Evolutionary conservation across 1,140 invertebrate species (phyloP).

Genomic region (Pachypeltis micranthus): DNA sequence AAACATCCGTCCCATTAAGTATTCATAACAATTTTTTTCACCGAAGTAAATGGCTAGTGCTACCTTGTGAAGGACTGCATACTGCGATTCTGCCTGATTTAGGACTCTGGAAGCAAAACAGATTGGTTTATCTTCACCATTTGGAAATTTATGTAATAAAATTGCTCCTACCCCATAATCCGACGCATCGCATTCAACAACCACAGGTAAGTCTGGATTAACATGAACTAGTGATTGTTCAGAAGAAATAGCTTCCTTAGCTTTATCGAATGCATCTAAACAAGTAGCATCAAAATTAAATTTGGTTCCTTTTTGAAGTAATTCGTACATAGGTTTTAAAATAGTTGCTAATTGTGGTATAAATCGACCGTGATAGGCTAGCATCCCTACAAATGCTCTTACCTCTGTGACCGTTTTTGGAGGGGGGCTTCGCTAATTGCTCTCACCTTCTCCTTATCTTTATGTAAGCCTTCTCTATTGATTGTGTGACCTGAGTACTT

Average conservation of each 20-base stretch:
- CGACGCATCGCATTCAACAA: conserved; percentile 30
- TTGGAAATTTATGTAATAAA: conserved; percentile 24
- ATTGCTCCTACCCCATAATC: conserved; percentile 24
- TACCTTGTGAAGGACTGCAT: conserved; percentile 42
- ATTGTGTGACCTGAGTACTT: conserved; percentile 32
- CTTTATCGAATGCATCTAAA: not conserved
- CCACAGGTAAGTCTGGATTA: conserved; percentile 26
- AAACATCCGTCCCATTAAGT: conserved; percentile 34
- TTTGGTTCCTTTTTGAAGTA: conserved; percentile 4
- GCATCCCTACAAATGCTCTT: conserved; percentile 30
- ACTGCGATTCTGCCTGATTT: conserved; percentile 35
- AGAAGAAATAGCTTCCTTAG: conserved; percentile 25
- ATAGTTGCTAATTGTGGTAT: conserved; percentile 27
- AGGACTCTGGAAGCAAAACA: conserved; percentile 36
- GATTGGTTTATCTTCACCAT: conserved; percentile 32
- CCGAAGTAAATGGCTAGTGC: conserved; percentile 38
- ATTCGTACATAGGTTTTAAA: conserved; percentile 1
- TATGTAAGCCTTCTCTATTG: conserved; percentile 28
- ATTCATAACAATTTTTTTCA: conserved; percentile 39
- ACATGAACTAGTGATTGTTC: conserved; percentile 28
- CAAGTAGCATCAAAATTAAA: not conserved
- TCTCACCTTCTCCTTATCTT: conserved; percentile 30
- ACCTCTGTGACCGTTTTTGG: conserved; percentile 27
- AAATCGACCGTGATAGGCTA: conserved; percentile 31
- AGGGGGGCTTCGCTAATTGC: conserved; percentile 25